Conservation (phyloP, 2,797 vertebrate species). For the Numenius phaeopus region DNA sequence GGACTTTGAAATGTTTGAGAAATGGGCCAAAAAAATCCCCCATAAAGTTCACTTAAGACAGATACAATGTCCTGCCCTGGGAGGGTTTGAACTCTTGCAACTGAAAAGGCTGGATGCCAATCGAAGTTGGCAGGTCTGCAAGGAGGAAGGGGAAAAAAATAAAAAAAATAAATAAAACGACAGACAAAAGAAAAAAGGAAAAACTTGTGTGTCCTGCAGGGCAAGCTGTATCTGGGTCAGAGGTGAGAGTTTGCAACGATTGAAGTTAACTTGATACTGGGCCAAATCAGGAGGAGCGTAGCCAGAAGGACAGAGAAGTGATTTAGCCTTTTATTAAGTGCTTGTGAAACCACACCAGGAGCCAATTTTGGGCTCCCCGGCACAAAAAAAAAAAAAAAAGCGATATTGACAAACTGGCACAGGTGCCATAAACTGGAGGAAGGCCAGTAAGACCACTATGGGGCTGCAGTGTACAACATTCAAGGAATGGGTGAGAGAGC, state of each 20-base stretch:
- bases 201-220: background rate
- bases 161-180: background rate
- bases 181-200: background rate
- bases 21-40: background rate
- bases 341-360: background rate
- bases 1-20: background rate
- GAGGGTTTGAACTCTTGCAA: background rate
- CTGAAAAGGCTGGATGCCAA: background rate
- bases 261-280: background rate
- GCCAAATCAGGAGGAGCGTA: background rate
- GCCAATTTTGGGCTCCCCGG: background rate
- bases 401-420: background rate
- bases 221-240: background rate
- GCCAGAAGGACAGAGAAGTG: background rate
- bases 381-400: background rate
- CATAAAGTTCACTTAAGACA: background rate
- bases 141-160: background rate
- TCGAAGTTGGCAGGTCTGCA: background rate
- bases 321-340: background rate
- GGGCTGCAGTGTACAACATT: background rate
- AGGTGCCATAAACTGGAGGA: background rate
- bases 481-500: background rate
- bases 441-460: background rate
- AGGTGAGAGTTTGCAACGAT: background rate
- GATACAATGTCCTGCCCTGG: background rate